Conservation (phyloP, 1,140 invertebrate genomes). For the Spodoptera frugiperda region DNA sequence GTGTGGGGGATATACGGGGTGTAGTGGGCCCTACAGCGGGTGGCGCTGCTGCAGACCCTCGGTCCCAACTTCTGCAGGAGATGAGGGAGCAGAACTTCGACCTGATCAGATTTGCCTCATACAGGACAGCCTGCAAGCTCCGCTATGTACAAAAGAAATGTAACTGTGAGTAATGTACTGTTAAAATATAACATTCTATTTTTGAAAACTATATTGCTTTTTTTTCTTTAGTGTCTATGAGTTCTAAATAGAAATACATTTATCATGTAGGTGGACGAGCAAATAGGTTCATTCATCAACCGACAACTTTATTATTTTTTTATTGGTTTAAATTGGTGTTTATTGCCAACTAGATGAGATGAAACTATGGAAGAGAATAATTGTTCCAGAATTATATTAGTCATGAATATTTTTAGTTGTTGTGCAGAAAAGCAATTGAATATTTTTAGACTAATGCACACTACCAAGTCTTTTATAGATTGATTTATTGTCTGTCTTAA, state of each 20-base stretch:
- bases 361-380: neutral
- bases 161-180: slow-evolving; percentile 89
- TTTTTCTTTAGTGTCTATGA: neutral
- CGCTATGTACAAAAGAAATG: slow-evolving; percentile 99
- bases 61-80: slow-evolving; percentile 92
- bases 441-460: slow-evolving; percentile 1
- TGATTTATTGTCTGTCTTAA: too few species aligned
- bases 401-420: slow-evolving; percentile 17
- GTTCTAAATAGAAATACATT: too few species aligned
- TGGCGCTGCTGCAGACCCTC: slow-evolving; percentile 85
- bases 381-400: neutral
- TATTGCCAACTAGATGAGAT: slow-evolving; percentile 7
- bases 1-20: slow-evolving; percentile 53
- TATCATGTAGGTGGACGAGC: too few species aligned
- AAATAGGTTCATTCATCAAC: neutral
- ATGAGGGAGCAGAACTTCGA: slow-evolving; percentile 97
- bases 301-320: slow-evolving; percentile 14
- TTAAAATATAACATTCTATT: slow-evolving; percentile 40
- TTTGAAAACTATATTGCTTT: neutral
- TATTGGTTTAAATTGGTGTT: slow-evolving; percentile 35
- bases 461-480: too few species aligned
- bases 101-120: slow-evolving; percentile 98
- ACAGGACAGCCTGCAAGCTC: slow-evolving; percentile 98
- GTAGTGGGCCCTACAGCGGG: slow-evolving; percentile 55
- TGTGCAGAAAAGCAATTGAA: neutral